Conservation (phyloP, 1,140 invertebrate genomes). For the Saccostrea echinata region DNA sequence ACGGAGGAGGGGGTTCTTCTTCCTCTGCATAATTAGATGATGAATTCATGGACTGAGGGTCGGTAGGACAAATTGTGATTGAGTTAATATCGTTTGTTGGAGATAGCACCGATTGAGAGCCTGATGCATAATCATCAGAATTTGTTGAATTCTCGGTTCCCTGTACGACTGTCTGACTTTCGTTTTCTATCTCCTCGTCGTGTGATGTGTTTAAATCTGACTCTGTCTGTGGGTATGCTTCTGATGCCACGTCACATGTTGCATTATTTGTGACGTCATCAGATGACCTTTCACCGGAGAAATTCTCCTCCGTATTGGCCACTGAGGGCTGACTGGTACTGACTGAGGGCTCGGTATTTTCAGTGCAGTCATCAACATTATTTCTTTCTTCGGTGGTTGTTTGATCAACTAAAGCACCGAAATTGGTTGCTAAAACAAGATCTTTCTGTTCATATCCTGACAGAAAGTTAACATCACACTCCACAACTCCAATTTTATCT, state of each 20-base stretch:
- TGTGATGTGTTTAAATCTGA: no score
- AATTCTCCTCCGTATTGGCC: not conserved
- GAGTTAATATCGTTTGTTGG: not conserved
- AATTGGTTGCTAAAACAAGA: not conserved
- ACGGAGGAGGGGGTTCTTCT: not conserved
- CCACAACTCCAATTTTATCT: not conserved
- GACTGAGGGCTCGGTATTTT: not conserved
- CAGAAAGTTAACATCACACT: not conserved
- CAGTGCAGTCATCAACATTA: not conserved
- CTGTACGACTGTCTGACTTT: not conserved
- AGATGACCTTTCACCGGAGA: not conserved
- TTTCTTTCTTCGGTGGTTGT: not conserved
- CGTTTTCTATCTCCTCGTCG: not conserved
- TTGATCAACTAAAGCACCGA: constrained; percentile 13
- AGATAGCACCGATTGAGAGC: not conserved
- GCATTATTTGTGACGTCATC: not conserved
- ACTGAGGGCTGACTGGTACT: not conserved
- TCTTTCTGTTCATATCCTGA: not conserved
- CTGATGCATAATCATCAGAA: not conserved
- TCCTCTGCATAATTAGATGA: not conserved
- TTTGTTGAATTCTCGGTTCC: not conserved
- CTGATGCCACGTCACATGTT: not conserved
- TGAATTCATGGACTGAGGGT: not conserved
- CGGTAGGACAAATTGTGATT: not conserved
- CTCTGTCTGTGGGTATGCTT: not conserved